Conservation (phyloP, 2,113 vertebrate species). For the Corynorhinus townsendii region DNA sequence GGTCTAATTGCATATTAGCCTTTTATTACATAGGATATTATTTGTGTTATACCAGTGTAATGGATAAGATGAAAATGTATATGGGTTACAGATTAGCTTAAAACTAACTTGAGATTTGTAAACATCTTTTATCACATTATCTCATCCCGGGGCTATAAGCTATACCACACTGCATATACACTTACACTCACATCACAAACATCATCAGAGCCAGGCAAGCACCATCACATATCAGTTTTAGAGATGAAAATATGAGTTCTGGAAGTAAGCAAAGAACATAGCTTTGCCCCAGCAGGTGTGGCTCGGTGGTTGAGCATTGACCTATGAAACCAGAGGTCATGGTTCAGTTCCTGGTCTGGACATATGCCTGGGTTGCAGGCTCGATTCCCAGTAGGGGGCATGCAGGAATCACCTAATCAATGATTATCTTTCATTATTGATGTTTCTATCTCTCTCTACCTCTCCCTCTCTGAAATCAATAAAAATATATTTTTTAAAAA, state of each 20-base stretch:
- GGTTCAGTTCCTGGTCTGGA: too few species aligned
- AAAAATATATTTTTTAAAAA: too few species aligned
- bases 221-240: neutral
- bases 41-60: neutral
- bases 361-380: too few species aligned
- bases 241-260: neutral
- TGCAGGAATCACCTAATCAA: too few species aligned
- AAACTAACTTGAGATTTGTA: neutral
- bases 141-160: neutral
- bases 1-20: too few species aligned
- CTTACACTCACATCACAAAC: neutral
- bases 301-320: too few species aligned
- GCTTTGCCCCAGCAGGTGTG: neutral
- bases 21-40: neutral
- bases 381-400: too few species aligned
- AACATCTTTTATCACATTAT: neutral
- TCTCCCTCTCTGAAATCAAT: too few species aligned
- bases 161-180: neutral
- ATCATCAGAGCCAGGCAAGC: neutral
- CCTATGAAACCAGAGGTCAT: too few species aligned
- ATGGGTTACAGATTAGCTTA: neutral
- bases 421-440: too few species aligned
- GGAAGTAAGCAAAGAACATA: neutral
- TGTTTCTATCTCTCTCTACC: too few species aligned
- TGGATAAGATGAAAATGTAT: neutral